Percentiles rank a stretch among this genome's conserved stretches.
Conservation (phyloP, 2,113 vertebrate species). For the Scophthalmus maximus region DNA sequence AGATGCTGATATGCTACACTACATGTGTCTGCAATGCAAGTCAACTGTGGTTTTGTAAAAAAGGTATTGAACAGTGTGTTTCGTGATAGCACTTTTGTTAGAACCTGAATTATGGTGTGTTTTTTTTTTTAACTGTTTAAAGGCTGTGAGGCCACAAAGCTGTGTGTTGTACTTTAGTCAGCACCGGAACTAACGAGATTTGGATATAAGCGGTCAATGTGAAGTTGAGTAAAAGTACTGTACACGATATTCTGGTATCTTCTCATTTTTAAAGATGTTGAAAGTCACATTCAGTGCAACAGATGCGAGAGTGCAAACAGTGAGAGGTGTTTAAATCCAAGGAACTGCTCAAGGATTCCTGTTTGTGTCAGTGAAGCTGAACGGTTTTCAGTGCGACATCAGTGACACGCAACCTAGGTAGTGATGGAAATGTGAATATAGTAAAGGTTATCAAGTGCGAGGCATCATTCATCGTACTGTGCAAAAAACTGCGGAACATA, state of each 20-base stretch:
- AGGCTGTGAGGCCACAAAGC: conserved; percentile 41
- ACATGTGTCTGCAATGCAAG: conserved; percentile 17
- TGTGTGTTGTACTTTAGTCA: conserved; percentile 39
- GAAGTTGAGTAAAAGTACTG: background rate
- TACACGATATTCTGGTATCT: conserved; percentile 20
- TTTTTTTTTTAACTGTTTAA: conserved; percentile 17
- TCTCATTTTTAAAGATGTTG: conserved; percentile 16
- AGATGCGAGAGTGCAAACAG: conserved; percentile 27
- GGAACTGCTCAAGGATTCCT: background rate
- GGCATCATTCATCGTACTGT: conserved; percentile 55
- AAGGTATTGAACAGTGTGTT: conserved; percentile 28
- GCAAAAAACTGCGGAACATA: conserved; percentile 65
- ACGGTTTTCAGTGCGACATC: conserved; percentile 3
- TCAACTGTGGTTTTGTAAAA: conserved; percentile 14
- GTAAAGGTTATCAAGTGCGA: conserved; percentile 40
- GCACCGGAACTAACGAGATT: conserved; percentile 54
- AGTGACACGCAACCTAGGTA: conserved; percentile 35
- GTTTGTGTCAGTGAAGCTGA: conserved; percentile 1
- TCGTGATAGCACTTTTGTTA: conserved; percentile 57
- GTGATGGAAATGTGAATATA: conserved; percentile 50
- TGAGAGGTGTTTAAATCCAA: conserved; percentile 34
- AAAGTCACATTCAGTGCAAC: conserved; percentile 52
- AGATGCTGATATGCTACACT: conserved; percentile 35
- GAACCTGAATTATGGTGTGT: conserved; percentile 52
- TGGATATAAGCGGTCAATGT: conserved; percentile 28